Percentiles rank a stretch among this genome's conserved stretches.
Evolutionary conservation across 2,797 vertebrate species (phyloP).

Genomic region (Scolopax bukidnonensis): DNA sequence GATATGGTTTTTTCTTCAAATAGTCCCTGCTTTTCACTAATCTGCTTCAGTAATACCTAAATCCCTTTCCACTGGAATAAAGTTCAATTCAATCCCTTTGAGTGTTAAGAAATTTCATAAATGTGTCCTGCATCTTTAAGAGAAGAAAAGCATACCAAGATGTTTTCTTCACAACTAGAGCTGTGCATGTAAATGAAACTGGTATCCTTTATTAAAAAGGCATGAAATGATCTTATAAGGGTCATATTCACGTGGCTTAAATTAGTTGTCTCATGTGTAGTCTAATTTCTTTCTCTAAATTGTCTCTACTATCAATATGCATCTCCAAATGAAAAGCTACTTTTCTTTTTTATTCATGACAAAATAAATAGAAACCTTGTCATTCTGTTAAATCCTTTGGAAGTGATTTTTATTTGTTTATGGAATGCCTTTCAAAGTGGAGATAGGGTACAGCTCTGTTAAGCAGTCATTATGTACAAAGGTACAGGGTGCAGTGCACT

Average conservation of each 20-base stretch:
- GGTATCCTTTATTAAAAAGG: background rate
- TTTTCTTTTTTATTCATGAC: background rate
- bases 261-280: background rate
- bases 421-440: background rate
- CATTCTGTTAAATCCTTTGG: background rate
- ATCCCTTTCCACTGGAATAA: background rate
- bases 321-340: background rate
- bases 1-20: background rate
- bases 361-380: background rate
- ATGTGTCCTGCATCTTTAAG: background rate
- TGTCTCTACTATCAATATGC: background rate
- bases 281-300: background rate
- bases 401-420: background rate
- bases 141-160: background rate
- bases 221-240: background rate
- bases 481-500: background rate
- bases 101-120: background rate
- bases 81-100: background rate
- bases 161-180: background rate
- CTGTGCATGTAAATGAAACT: background rate
- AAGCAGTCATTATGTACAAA: background rate
- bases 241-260: background rate
- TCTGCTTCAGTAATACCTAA: slow-evolving; percentile 1
- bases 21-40: background rate
- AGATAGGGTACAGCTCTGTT: background rate